Base-by-base conservation (phyloP, 2,113 vertebrate genomes). In the Chroicocephalus ridibundus region DNA sequence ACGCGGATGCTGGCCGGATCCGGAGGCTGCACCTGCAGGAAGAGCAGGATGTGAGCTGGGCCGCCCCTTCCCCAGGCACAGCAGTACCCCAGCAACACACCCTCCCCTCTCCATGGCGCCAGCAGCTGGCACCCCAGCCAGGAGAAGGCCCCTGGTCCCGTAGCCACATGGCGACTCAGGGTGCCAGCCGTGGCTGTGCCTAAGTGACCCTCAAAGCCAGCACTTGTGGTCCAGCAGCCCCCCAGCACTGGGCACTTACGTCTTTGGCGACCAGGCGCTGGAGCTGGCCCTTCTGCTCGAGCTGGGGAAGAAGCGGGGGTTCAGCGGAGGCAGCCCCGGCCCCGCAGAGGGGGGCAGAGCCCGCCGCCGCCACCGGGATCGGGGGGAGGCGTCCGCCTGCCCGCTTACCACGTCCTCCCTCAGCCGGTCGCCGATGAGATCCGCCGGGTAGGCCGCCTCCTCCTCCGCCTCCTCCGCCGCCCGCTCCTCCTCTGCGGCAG, bases 251-350 rank as follows among this genome's bases (percentile, higher is more conserved):
- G 20, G 42, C n/a, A 97, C 99, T 98, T 96, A 99, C 99, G 68
- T 99, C 98, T 96, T 99, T 98, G 86, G 99, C 99, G 29, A 99
- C 98, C 3, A 97, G 97, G 68, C 99, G 98, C 97, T 99, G 99
- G 46, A 99, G 98, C 76, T 98, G 99, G 84, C 99, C 99, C 96
- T 98, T 99, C 96, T 99, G 99, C 95, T 99, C 99, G 21, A 99
- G 97, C 99, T 99, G 97, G 38, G 52, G 57, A 82, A 92, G 25
- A 92, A 83, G 29, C 5, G 34, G 27, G 79, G 31, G n/a, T 32
- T 93, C 54, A 64, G 36, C 27, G 18, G 93, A 51, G 51, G 24
- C 0, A 5, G 52, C 21, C 38, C 51, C 10, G 2, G 32, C 34
- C 49, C 57, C 38, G 2, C 8, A 4, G 9, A 62, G 10, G 1